A percentile compares a stretch with the other conserved stretches of the same genome.
These are phyloP conservation scores for Archilochus colubris DNA, from an alignment of 2,113 vertebrate species.

Conservation along the genomic window DNA sequence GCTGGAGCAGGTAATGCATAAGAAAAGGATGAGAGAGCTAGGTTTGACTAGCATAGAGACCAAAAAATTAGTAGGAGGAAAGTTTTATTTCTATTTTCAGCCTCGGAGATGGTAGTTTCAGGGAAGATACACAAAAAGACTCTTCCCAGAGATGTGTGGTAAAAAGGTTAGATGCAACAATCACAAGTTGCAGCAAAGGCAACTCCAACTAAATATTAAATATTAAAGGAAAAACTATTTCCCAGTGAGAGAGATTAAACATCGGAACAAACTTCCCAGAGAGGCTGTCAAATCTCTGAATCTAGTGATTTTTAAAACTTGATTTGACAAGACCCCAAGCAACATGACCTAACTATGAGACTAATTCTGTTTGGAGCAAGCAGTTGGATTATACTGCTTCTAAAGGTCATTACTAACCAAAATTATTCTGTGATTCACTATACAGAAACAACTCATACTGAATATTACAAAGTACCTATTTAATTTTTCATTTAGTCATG, in stretches of 20 bases:
- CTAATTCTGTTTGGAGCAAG: not conserved
- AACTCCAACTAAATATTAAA: not conserved
- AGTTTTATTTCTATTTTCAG: not conserved
- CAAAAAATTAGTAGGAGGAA: not conserved
- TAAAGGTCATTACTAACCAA: not conserved
- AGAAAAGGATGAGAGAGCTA: not conserved
- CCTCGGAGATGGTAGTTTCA: not conserved
- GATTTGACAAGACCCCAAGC: not conserved
- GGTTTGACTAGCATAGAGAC: not conserved
- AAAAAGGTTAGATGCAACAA: not conserved
- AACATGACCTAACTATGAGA: not conserved
- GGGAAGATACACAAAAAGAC: not conserved
- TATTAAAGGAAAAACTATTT: not conserved
- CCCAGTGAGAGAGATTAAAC: not conserved
- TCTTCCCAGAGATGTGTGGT: not conserved
- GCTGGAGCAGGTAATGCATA: not conserved
- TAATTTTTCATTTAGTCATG: conserved; percentile 11
- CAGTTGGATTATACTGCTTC: not conserved
- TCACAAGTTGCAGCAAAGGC: not conserved
- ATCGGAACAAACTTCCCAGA: not conserved
- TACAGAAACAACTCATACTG: not conserved
- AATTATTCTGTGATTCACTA: not conserved
- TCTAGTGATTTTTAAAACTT: not conserved
- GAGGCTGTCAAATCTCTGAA: not conserved
- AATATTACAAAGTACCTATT: not conserved